Conservation (phyloP, 2,888 invertebrate genomes). For the Eudasyphora cyanicolor region DNA sequence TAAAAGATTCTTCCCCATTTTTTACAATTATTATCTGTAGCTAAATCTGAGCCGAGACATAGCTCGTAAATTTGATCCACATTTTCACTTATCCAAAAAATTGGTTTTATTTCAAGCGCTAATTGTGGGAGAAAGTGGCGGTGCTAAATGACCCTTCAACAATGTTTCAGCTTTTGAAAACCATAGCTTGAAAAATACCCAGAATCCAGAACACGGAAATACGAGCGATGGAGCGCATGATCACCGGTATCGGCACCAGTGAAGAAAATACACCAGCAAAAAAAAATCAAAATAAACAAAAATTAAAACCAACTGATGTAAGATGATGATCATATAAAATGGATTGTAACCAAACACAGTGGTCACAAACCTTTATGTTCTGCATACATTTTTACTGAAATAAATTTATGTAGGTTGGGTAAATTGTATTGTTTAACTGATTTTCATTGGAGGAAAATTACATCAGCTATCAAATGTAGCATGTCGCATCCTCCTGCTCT, state of each 20-base stretch:
- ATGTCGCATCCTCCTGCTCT: too few relatives aligned
- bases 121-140: background rate
- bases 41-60: too few relatives aligned
- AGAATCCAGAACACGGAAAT: slow-evolving; percentile 61
- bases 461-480: too few relatives aligned
- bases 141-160: background rate
- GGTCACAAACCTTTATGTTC: background rate
- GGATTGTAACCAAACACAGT: background rate
- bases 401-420: too few relatives aligned
- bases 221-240: slow-evolving; percentile 41
- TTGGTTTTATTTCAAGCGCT: background rate
- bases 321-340: slow-evolving; percentile 21
- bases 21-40: too few relatives aligned
- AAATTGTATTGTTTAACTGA: too few relatives aligned
- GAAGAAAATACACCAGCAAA: background rate
- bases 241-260: slow-evolving; percentile 55
- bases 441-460: too few relatives aligned
- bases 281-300: background rate
- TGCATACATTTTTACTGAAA: too few relatives aligned
- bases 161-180: background rate
- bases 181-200: slow-evolving; percentile 34
- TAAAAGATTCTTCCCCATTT: too few relatives aligned
- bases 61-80: too few relatives aligned
- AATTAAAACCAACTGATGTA: slow-evolving; percentile 29
- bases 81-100: too few relatives aligned